Conservation (phyloP, 2,797 vertebrate genomes). For the Chloroceryle inda region DNA sequence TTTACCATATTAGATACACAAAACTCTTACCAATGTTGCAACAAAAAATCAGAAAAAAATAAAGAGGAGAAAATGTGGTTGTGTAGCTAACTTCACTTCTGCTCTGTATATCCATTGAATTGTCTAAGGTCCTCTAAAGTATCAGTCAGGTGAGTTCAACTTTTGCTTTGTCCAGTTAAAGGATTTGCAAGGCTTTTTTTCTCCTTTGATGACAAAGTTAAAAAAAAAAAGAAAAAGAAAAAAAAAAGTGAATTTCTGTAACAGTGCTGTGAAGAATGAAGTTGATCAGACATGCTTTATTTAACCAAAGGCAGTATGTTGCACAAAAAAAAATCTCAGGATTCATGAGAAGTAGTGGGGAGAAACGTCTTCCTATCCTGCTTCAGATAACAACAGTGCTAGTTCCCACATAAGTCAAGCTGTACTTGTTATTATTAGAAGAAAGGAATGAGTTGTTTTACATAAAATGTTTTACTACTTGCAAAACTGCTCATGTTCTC, state of each 20-base stretch:
- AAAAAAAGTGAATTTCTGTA: background rate
- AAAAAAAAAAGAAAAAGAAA: background rate
- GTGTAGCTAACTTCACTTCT: background rate
- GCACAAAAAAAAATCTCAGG: background rate
- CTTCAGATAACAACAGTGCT: background rate
- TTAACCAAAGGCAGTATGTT: background rate
- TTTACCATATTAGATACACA: background rate
- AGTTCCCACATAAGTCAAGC: slow-evolving; percentile 24
- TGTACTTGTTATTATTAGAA: slow-evolving; percentile 20
- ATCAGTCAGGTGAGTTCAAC: background rate
- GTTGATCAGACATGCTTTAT: background rate
- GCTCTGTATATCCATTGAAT: background rate
- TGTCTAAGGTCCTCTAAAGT: background rate
- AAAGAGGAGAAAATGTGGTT: background rate
- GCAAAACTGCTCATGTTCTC: slow-evolving; percentile 49
- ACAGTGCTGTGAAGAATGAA: background rate
- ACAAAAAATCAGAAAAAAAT: background rate
- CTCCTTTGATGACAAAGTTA: background rate
- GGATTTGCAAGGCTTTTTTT: background rate
- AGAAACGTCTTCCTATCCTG: background rate
- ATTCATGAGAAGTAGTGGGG: background rate
- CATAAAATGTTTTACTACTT: slow-evolving; percentile 57
- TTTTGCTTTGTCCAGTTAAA: background rate
- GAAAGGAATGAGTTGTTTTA: slow-evolving; percentile 49
- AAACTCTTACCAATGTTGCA: background rate